Base-by-base conservation (phyloP, 2,797 vertebrate genomes). In the Sarcoramphus papa region DNA sequence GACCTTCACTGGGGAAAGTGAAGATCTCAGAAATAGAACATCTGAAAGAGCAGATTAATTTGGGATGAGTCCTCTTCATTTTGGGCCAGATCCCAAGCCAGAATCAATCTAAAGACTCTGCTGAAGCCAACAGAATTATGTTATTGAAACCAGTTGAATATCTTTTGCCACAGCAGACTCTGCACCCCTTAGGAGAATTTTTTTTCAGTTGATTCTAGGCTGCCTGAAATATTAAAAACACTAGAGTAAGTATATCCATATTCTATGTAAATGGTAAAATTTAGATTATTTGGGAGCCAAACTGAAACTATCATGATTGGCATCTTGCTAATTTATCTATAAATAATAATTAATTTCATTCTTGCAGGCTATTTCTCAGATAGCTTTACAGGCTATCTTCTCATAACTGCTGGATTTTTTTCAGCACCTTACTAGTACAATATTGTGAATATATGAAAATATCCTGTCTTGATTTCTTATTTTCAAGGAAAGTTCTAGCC, bases 1-100 rank as follows among this genome's bases (percentile, higher is more conserved):
- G 90, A 95, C 86, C 83, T 97, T 96, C 84, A 67, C 63, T 57
- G 33, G 75, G 48, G 54, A 94, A 95, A 85, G n/a, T 4, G 15
- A 94, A 92, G 85, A 80, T 89, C 51, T 89, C 78, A 81, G 68
- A 88, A 87, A 80, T 10, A 81, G 43, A 68, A 5, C 88, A 85
- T 35, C 48, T 56, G 54, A 65, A 90, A 81, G 18, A 85, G 17
- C 14, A 90, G 76, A 81, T 88, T 91, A 77, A 87, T 86, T 77
- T 3, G 15, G 67, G 84, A 80, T 75, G 33, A 75, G 14, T 65
- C 25, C n/a, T 91, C 33, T 90, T 70, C 50, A 47, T 88, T 92
- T 91, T 50, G 64, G 73, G 64, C 43, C 31, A 65, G 56, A 89
- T 83, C 67, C 43, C 62, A 90, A 90, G 74, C 45, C 37, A 67